Evolutionary conservation across 2,888 invertebrate genomes (phyloP).

Genomic region (Phyllotreta striolata): DNA sequence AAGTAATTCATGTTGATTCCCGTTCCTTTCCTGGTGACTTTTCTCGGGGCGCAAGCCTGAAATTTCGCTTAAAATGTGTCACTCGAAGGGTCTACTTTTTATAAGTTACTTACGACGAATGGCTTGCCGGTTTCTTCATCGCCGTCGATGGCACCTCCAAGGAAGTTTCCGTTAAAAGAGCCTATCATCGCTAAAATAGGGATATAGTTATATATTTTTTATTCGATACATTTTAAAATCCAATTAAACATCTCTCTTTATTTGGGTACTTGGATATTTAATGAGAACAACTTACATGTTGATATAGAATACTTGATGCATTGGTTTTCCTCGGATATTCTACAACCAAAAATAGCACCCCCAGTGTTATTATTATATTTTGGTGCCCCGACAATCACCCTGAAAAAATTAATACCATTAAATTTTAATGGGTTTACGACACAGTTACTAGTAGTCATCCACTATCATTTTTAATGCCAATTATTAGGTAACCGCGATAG

Average conservation of each 20-base stretch:
- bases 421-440: too few relatives aligned
- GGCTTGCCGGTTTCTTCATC: not conserved
- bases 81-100: too few relatives aligned
- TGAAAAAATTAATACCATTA: not conserved
- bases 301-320: slow-evolving; percentile 2
- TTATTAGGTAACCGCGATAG: too few relatives aligned
- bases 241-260: not conserved
- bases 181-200: not conserved
- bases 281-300: slow-evolving; percentile 1
- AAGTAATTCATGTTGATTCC: slow-evolving; percentile 8
- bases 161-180: slow-evolving; percentile 13
- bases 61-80: not conserved
- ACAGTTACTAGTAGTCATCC: too few relatives aligned
- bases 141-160: slow-evolving; percentile 9
- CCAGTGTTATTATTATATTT: slow-evolving; percentile 11
- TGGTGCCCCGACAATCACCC: slow-evolving; percentile 19
- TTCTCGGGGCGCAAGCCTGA: slow-evolving; percentile 18
- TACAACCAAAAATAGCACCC: slow-evolving; percentile 17
- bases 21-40: slow-evolving; percentile 1
- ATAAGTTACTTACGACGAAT: slow-evolving; percentile 3
- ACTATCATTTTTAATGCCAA: too few relatives aligned
- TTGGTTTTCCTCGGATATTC: not conserved
- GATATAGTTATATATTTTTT: not conserved
- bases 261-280: not conserved
- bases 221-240: not conserved